Conservation (phyloP, 2,113 vertebrate genomes). For the Anarhynchus alexandrinus region DNA sequence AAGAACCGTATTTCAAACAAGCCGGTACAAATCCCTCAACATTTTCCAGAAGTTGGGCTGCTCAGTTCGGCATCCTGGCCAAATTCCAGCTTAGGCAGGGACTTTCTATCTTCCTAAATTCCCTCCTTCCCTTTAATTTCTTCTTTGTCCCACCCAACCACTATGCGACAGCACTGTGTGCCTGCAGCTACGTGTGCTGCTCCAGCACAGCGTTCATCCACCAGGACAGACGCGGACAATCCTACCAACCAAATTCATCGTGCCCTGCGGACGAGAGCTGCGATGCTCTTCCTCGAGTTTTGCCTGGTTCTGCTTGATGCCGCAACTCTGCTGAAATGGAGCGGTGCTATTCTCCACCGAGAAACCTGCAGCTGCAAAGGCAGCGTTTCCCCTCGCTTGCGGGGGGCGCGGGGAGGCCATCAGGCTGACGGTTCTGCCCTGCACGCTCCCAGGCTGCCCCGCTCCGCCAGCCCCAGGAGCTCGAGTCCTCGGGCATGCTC, state of each 20-base stretch:
- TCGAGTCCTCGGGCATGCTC: background rate
- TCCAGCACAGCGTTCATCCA: background rate
- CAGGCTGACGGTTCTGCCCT: background rate
- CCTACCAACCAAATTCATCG: background rate
- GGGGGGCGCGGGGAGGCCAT: background rate
- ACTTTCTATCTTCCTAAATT: background rate
- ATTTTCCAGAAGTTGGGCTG: background rate
- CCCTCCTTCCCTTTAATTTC: background rate
- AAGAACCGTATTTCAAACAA: background rate
- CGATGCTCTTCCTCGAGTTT: accelerated
- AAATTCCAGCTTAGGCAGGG: background rate
- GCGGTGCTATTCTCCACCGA: background rate
- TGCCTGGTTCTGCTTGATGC: background rate
- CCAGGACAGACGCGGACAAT: background rate
- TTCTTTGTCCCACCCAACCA: background rate
- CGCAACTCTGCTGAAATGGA: accelerated
- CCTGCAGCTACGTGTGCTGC: background rate
- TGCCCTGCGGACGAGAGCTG: accelerated
- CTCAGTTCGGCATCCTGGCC: background rate
- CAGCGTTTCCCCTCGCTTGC: accelerated
- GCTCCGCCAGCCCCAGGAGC: background rate
- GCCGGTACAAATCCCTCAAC: background rate
- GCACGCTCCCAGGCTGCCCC: background rate
- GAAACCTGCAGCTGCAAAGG: background rate
- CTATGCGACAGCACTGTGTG: accelerated